Conservation (phyloP, 2,888 invertebrate species). For the Harpalus rubripes region DNA sequence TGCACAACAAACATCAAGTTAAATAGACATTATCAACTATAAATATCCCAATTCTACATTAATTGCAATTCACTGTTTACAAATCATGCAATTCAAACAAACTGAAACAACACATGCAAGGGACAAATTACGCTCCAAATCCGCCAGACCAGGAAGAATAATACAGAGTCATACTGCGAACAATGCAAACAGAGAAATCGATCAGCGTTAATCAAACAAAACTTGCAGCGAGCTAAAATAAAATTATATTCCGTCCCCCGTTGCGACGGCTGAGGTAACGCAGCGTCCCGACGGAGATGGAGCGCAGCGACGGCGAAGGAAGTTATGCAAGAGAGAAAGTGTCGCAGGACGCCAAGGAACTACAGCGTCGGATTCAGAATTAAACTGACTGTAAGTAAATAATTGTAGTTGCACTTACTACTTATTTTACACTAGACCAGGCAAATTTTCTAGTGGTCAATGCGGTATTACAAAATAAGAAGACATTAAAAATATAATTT, state of each 20-base stretch:
- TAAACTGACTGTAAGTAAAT: neutral
- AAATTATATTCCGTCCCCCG: conserved; percentile 24
- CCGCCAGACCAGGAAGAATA: conserved; percentile 21
- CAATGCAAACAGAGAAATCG: conserved; percentile 50
- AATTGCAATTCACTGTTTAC: conserved; percentile 12
- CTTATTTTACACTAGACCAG: too few species aligned
- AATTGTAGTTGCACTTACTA: too few species aligned
- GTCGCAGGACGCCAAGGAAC: conserved; percentile 12
- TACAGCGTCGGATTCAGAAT: neutral
- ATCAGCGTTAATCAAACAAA: conserved; percentile 43
- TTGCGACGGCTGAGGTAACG: neutral
- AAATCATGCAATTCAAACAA: conserved; percentile 43
- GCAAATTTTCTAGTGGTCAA: too few species aligned
- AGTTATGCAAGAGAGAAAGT: conserved; percentile 17
- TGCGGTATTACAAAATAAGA: too few species aligned
- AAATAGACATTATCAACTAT: neutral
- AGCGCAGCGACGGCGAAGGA: neutral
- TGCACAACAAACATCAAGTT: neutral
- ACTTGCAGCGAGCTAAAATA: conserved; percentile 34
- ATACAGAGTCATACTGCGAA: conserved; percentile 17
- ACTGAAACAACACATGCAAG: conserved; percentile 35
- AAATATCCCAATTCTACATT: conserved; percentile 1
- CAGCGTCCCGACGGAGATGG: conserved; percentile 7
- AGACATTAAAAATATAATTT: too few species aligned
- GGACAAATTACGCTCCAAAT: conserved; percentile 26